Conservation (phyloP, 2,113 vertebrate genomes). For the Monopterus albus region DNA sequence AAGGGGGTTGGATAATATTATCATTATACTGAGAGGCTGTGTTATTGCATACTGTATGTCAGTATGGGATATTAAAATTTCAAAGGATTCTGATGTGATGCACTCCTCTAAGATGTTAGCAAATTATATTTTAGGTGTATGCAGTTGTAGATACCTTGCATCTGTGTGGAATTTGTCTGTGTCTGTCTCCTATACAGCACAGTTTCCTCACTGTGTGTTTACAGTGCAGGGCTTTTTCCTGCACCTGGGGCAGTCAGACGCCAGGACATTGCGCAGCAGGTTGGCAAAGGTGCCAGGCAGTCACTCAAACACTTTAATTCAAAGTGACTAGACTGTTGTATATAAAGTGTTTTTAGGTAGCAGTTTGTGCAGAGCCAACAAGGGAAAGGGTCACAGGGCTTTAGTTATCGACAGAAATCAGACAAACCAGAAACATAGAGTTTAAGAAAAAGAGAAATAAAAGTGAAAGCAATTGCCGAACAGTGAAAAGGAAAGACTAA, state of each 20-base stretch:
- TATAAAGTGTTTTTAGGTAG: slow-evolving; percentile 78
- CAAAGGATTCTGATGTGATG: slow-evolving; percentile 1
- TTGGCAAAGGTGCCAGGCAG: slow-evolving; percentile 64
- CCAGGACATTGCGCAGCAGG: slow-evolving; percentile 68
- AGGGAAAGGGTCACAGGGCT: slow-evolving; percentile 66
- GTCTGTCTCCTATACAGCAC: slow-evolving; percentile 5
- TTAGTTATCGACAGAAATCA: slow-evolving; percentile 34
- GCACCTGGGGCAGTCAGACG: slow-evolving; percentile 48
- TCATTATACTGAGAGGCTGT: slow-evolving; percentile 32
- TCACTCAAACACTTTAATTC: slow-evolving; percentile 78
- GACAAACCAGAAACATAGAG: slow-evolving; percentile 8
- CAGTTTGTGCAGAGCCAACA: slow-evolving; percentile 44
- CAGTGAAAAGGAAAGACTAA: slow-evolving; percentile 12
- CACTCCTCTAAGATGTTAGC: neutral
- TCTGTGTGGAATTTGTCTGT: slow-evolving; percentile 4
- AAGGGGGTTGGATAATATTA: slow-evolving; percentile 48
- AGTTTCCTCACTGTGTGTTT: slow-evolving; percentile 13
- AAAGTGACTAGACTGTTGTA: slow-evolving; percentile 80
- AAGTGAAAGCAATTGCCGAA: slow-evolving; percentile 1
- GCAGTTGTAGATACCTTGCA: neutral
- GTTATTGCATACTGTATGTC: slow-evolving; percentile 42
- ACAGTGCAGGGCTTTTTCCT: slow-evolving; percentile 31
- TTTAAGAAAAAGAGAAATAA: slow-evolving; percentile 4
- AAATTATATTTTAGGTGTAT: neutral
- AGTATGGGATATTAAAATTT: slow-evolving; percentile 19